These are phyloP conservation scores for Trichonephila clavipes DNA, from an alignment of 1,140 invertebrate species.

Conservation along the genomic window DNA sequence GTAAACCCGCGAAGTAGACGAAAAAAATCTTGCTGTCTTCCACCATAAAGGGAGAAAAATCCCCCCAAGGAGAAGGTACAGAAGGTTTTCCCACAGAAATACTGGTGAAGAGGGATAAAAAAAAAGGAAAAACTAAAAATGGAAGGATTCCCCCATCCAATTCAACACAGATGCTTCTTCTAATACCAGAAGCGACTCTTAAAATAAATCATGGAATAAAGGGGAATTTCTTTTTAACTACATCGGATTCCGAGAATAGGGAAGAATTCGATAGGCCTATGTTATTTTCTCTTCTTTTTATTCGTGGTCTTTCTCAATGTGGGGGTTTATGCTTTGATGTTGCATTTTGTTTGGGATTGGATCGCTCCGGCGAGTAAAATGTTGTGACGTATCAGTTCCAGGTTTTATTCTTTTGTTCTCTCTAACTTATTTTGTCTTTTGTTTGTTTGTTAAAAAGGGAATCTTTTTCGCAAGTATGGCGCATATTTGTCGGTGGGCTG, in stretches of 20 bases:
- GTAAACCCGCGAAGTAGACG: neutral
- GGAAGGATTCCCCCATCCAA: neutral
- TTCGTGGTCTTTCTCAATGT: neutral
- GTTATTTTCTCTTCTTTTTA: neutral
- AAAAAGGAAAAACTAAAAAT: neutral
- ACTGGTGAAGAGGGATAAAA: neutral
- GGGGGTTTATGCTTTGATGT: constrained; percentile 5
- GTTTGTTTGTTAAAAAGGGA: neutral
- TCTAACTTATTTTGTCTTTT: no score
- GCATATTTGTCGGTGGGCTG: neutral
- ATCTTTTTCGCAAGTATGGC: neutral
- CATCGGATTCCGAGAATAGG: neutral
- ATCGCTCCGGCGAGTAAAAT: neutral
- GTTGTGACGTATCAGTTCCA: constrained; percentile 2
- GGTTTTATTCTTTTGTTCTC: neutral
- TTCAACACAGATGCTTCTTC: constrained; percentile 40
- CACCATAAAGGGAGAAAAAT: constrained; percentile 16
- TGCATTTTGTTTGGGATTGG: neutral
- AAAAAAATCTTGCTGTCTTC: neutral
- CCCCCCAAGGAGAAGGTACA: neutral
- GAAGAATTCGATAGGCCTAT: neutral
- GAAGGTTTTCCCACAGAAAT: neutral
- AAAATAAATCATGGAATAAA: constrained; percentile 53
- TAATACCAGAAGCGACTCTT: constrained; percentile 47
- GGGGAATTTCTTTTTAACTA: constrained; percentile 38